Conservation (phyloP, 2,113 vertebrate species). For the Colius striatus region DNA sequence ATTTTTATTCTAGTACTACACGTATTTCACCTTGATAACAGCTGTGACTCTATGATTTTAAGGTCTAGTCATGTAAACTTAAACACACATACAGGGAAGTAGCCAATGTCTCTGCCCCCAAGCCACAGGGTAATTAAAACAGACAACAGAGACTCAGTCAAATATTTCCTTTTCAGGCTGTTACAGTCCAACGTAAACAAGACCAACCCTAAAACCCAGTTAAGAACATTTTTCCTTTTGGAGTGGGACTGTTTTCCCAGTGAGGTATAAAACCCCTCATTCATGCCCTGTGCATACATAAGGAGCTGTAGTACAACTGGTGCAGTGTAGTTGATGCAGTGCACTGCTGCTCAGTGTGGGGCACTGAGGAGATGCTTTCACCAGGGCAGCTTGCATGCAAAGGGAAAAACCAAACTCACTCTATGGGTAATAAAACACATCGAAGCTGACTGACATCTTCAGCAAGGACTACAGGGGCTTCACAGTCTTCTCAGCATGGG, state of each 20-base stretch:
- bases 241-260: constrained; percentile 13
- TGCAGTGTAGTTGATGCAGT: background rate
- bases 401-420: background rate
- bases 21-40: background rate
- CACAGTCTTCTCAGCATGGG: background rate
- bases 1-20: background rate
- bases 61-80: background rate
- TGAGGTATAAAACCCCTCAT: background rate
- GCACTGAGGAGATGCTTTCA: background rate
- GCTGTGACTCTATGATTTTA: background rate
- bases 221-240: background rate
- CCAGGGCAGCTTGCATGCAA: fast-evolving
- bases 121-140: background rate
- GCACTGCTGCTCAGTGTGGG: fast-evolving
- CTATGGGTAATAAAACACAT: background rate
- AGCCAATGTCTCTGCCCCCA: background rate
- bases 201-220: background rate
- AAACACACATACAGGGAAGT: fast-evolving
- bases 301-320: background rate
- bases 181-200: constrained; percentile 7
- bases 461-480: background rate
- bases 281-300: background rate
- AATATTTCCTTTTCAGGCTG: background rate
- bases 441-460: background rate
- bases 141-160: background rate